Evolutionary conservation across 2,888 invertebrate genomes (phyloP), one percentile per base, ranked within the genome.

Genomic region (Stenolophus ochropezus): DNA sequence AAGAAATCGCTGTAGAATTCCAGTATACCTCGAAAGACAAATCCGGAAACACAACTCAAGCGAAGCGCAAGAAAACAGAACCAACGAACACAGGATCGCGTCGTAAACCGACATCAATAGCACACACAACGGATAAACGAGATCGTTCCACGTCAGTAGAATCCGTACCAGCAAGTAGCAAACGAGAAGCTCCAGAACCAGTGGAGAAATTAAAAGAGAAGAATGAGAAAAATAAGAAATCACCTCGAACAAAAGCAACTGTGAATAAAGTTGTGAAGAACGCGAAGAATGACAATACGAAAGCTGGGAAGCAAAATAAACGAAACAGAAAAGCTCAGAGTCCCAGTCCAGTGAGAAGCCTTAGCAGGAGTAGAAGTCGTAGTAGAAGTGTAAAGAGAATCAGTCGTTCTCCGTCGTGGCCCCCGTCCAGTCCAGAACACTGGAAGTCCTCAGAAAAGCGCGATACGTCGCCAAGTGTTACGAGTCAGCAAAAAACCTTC

Each of bases 1-100:
- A 94, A 87, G 94, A 94, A 88, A 93, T 93, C 79, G 93, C 93
- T 82, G 92, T 94, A 2, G 94, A 94, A 87, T 94, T 92, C 88
- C 92, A 90, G 5, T 89, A 90, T 83, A 86, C 87, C 56, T 88
- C 88, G 6, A 87, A 87, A 88, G 89, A 88, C 88, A 81, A 49
- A 84, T 58, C 23, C 18, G 23, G 18, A 71, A 82, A 61, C 77
- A 81, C 74, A 61, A 83, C 56, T 61, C 81, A 84, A 79, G 33
- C 21, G 6, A 84, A 81, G 78, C 61, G 76, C 20, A 83, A 82
- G 56, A 81, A 84, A 61, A 83, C 83, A 69, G 83, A 83, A 81
- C 83, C 86, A 85, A 74, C 83, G 79, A 84, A 42, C 87, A 87
- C 82, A 86, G 87, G 77, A 4, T 81, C 85, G 16, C 86, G 85